Evolutionary conservation across 2,113 vertebrate species (phyloP), one percentile per base, ranked within the genome.

Genomic region (Melanerpes aurifrons): DNA sequence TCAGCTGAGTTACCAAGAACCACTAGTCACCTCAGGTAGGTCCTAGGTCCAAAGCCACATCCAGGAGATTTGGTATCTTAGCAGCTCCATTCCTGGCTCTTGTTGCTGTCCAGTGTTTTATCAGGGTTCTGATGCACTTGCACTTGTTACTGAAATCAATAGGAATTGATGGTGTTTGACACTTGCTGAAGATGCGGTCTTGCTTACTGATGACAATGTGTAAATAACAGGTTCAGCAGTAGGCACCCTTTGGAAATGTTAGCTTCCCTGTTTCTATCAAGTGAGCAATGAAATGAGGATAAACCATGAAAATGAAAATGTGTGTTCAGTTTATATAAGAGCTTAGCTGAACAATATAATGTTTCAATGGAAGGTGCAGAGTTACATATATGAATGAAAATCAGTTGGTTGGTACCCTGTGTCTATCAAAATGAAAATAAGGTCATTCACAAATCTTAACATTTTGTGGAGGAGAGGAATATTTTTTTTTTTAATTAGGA

Each of bases 401-500:
- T 92, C 93, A 67, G 88, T 95, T 96, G 96, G 95, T 96, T 85
- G 26, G 92, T 96, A 59, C 93, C 62, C 4, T 87, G 76, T 29
- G 80, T 87, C 95, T 95, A 80, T 97, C 97, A 96, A 97, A 97
- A 96, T n/a, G 96, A 96, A 97, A 98, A 97, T 95, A 97, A 97
- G 97, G 95, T 97, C 95, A 97, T 96, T 97, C 96, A 96, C 93
- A 96, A 97, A 97, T 97, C 97, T 95, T 75, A 95, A 89, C 21
- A 10, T 97, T 97, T 97, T 96, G 70, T 95, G 80, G 86, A 97
- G 90, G 68, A 86, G 74, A 97, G 53, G 82, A 94, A 87, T 93
- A 62, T 70, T 82, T 63, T 86, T 47, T 97, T 45, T 98, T 97
- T 96, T 98, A 98, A 98, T 98, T 98, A 98, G 97, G 98, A 98